Evolutionary conservation across 1,140 invertebrate genomes (phyloP), one percentile per base, ranked within the genome.

Genomic region (Diorhabda carinulata): DNA sequence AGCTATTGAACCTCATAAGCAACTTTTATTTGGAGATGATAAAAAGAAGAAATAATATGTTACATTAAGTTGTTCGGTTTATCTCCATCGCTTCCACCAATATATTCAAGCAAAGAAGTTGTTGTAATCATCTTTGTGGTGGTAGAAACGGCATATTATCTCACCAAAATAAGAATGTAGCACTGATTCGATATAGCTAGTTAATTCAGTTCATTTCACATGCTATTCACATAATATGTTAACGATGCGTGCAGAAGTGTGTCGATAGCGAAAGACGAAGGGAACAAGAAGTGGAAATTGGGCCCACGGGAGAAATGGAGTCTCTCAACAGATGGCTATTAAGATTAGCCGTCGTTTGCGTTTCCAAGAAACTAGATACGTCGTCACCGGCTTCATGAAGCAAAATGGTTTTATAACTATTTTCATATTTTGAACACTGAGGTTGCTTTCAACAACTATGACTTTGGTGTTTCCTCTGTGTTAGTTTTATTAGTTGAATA

Each of bases 211-310:
- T 73, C 72, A 73, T 73, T 73, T 61, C 56, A 64, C 67, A 73
- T 73, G 72, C 72, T 67, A 70, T 71, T 69, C 72, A 73, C 72
- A 71, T 73, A 73, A 73, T 73, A 73, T 69, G 72, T 71, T 73
- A 73, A 73, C 70, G 72, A 73, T 73, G 72, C 72, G 70, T 73
- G 70, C 61, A 70, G 62, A 71, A 71, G 67, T 71, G 67, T 62
- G 67, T 57, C 57, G 61, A 67, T 61, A 66, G 66, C 64, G 59
- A 8, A 52, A 52, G 47, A 52, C 47, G 47, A 52, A 52, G n/a
- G 52, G 42, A 47, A 60, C 40, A 57, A 64, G 61, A 61, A 67
- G 64, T 66, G 69, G 59, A 43, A 66, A 66, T 66, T 56, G 69
- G 56, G 65, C 65, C 64, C 61, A 25, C 61, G 57, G 61, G 61